A percentile compares a stretch with the other conserved stretches of the same genome.
phyloP scores from a whole-genome alignment of 2,797 vertebrate species.

The Eupleurogrammus muticus region DNA sequence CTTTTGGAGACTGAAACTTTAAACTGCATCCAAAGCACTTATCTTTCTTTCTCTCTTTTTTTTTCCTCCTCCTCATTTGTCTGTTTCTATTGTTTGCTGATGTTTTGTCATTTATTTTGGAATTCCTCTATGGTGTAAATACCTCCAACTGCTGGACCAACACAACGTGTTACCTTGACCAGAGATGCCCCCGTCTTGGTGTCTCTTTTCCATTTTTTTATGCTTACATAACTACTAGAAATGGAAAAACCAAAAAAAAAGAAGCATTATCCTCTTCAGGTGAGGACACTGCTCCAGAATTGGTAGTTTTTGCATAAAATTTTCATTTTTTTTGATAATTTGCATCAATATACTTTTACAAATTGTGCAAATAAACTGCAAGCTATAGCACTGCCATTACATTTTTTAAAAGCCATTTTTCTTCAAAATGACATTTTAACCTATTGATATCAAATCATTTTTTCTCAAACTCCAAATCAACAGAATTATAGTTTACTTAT shows the following conservation, averaged over 20 bases:
- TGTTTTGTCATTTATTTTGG: conserved; percentile 39
- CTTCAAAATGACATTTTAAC: no score
- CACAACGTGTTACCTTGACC: conserved; percentile 27
- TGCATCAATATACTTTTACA: no score
- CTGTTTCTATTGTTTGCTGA: conserved; percentile 40
- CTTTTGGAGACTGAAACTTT: conserved; percentile 22
- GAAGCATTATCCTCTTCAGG: conserved; percentile 11
- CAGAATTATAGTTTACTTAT: no score
- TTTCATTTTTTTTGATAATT: no score
- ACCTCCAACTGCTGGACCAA: conserved; percentile 17
- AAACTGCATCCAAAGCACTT: conserved; percentile 24
- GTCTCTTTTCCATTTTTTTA: conserved; percentile 19
- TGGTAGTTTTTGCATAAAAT: no score
- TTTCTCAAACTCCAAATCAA: no score
- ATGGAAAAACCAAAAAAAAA: conserved; percentile 6
- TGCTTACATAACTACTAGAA: conserved; percentile 5
- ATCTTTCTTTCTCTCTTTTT: conserved; percentile 22
- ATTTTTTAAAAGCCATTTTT: no score
- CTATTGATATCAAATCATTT: no score
- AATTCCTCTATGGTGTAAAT: conserved; percentile 9
- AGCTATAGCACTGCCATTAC: no score
- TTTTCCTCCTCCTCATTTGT: conserved; percentile 5
- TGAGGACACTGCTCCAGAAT: no score
- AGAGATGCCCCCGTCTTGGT: neutral
- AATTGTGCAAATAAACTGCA: no score